Conservation (phyloP, 2,797 vertebrate species). For the Cuculus canorus region DNA sequence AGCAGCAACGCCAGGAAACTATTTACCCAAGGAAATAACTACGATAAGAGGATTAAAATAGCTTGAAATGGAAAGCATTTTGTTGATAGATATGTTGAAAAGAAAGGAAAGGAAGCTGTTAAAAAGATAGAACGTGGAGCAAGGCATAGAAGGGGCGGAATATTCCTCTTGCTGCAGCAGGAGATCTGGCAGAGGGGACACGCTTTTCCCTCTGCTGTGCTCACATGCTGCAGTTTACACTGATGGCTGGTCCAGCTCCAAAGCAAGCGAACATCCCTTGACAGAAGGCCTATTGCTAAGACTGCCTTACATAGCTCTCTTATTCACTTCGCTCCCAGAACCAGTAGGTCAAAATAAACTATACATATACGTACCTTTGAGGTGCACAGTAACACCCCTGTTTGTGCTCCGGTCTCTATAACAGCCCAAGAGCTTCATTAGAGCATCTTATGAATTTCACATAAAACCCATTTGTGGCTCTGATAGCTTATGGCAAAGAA, state of each 20-base stretch:
- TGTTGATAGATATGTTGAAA: slow-evolving; percentile 55
- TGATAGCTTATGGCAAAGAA: background rate
- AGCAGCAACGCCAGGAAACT: slow-evolving; percentile 68
- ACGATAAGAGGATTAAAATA: slow-evolving; percentile 83
- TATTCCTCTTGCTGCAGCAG: background rate
- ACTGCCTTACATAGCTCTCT: background rate
- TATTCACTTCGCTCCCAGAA: background rate
- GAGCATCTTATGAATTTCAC: background rate
- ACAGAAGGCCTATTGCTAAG: background rate
- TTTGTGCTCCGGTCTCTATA: rapidly evolving
- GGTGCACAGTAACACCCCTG: rapidly evolving
- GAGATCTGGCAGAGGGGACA: background rate
- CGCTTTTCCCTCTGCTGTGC: background rate
- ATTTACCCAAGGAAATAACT: slow-evolving; percentile 78
- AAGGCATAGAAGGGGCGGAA: background rate
- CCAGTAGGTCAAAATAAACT: background rate
- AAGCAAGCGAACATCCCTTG: background rate
- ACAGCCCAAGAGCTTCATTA: rapidly evolving
- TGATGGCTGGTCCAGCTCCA: background rate
- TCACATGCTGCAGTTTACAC: background rate
- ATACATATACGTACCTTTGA: rapidly evolving
- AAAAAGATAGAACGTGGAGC: slow-evolving; percentile 53
- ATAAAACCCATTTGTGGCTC: background rate
- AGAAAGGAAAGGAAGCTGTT: slow-evolving; percentile 77
- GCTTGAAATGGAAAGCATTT: slow-evolving; percentile 68